phyloP scores from a whole-genome alignment of 2,113 vertebrate species.

The Forbesichthys agassizii region DNA sequence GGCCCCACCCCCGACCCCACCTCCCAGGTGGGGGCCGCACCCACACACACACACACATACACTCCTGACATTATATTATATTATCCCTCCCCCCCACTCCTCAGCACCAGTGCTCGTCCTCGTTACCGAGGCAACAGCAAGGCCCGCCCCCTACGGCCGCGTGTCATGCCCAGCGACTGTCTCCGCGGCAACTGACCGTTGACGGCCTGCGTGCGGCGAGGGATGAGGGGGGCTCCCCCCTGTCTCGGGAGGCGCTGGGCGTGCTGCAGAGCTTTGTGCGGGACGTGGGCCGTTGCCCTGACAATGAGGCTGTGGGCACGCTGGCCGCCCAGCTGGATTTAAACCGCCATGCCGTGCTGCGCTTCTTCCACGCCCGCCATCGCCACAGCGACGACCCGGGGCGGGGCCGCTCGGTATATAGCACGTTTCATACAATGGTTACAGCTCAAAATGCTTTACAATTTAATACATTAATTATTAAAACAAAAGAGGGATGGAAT shows the following conservation, averaged over 20 bases:
- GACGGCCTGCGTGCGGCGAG: constrained; percentile 70
- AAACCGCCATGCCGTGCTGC: constrained; percentile 91
- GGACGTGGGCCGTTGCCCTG: constrained; percentile 92
- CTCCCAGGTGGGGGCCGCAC: constrained; percentile 58
- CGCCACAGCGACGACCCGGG: constrained; percentile 85
- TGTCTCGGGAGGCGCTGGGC: constrained; percentile 90
- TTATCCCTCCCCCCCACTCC: constrained; percentile 1
- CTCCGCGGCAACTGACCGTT: constrained; percentile 84
- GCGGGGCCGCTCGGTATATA: constrained; percentile 35
- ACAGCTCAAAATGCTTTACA: no score
- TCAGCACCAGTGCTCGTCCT: constrained; percentile 66
- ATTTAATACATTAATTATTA: no score
- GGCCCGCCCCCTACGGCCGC: constrained; percentile 67
- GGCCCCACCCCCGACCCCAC: constrained; percentile 84
- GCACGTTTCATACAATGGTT: no score
- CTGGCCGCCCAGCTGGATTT: constrained; percentile 93
- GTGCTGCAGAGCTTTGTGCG: constrained; percentile 97
- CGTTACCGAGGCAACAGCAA: constrained; percentile 67
- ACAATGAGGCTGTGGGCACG: constrained; percentile 95
- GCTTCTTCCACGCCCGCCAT: constrained; percentile 88
- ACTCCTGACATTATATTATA: background rate
- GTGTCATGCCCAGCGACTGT: constrained; percentile 80
- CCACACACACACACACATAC: constrained; percentile 3
- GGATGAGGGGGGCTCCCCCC: constrained; percentile 51
- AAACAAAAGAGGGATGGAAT: no score